Evolutionary conservation across 2,888 invertebrate species (phyloP).

Genomic region (Stenoptilia bipunctidactyla): DNA sequence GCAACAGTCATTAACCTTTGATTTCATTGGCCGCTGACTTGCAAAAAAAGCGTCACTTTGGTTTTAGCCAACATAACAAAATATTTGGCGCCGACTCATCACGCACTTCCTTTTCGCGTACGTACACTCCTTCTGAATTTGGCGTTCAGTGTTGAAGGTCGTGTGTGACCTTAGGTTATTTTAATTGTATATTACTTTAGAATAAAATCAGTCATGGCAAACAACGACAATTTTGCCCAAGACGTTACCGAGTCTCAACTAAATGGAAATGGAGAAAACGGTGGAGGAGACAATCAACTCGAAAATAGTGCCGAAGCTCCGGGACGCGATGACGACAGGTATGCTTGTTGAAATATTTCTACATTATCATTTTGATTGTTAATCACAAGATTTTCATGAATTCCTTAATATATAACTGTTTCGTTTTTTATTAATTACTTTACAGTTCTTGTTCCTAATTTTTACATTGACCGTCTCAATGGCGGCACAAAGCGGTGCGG

Average conservation of each 20-base stretch:
- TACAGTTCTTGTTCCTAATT: constrained; percentile 38
- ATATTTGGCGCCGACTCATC: constrained; percentile 48
- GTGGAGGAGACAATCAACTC: constrained; percentile 76
- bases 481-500: constrained; percentile 48
- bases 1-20: constrained; percentile 44
- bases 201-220: constrained; percentile 74
- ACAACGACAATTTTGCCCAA: constrained; percentile 85
- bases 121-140: constrained; percentile 64
- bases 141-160: constrained; percentile 66
- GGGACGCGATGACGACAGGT: constrained; percentile 87
- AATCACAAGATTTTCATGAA: too few species aligned
- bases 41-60: constrained; percentile 34
- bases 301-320: constrained; percentile 82
- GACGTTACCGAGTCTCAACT: constrained; percentile 80
- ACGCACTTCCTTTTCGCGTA: constrained; percentile 39
- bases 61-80: constrained; percentile 32
- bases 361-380: background rate
- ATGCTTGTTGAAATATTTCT: constrained; percentile 19
- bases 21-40: constrained; percentile 39
- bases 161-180: constrained; percentile 53
- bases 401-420: too few species aligned
- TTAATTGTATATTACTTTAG: constrained; percentile 57
- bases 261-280: constrained; percentile 73
- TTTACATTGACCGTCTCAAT: constrained; percentile 41
- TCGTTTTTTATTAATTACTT: constrained; percentile 20